Evolutionary conservation across 2,888 invertebrate species (phyloP).

Genomic region (Crioceris asparagi): DNA sequence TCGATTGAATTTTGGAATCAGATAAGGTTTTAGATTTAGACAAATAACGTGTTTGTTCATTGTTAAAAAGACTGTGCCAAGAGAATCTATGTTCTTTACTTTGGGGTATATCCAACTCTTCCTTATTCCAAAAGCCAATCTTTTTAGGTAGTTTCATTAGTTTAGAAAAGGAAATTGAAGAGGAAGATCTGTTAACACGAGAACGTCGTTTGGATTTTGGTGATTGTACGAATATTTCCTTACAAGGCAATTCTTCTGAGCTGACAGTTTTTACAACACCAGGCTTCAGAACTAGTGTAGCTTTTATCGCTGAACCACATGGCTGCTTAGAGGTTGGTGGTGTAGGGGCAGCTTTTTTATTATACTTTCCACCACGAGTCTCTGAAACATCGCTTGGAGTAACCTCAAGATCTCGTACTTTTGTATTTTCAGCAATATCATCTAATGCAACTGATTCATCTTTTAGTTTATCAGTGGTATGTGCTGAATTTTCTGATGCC

Average conservation of each 20-base stretch:
- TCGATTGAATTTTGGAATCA: slow-evolving; percentile 27
- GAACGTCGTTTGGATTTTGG: slow-evolving; percentile 28
- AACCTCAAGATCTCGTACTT: no score
- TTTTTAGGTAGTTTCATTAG: slow-evolving; percentile 46
- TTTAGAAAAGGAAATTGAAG: slow-evolving; percentile 23
- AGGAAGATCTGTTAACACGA: slow-evolving; percentile 19
- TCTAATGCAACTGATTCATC: not conserved
- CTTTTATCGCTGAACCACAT: slow-evolving; percentile 35
- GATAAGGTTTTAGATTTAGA: no score
- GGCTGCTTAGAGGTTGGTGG: slow-evolving; percentile 28
- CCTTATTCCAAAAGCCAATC: slow-evolving; percentile 46
- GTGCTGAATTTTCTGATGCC: no score
- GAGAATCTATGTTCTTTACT: slow-evolving; percentile 23
- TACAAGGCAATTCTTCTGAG: slow-evolving; percentile 20
- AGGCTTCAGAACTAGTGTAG: slow-evolving; percentile 41
- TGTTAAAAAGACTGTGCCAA: slow-evolving; percentile 23
- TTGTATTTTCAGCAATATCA: not conserved
- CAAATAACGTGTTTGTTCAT: slow-evolving; percentile 6
- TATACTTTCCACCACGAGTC: slow-evolving; percentile 39
- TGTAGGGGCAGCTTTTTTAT: slow-evolving; percentile 43
- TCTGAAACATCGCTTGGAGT: not conserved
- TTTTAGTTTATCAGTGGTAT: not conserved
- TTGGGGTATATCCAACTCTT: slow-evolving; percentile 26
- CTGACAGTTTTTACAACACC: slow-evolving; percentile 33
- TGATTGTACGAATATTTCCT: slow-evolving; percentile 30